Percentiles rank a stretch among this genome's conserved stretches.
Evolutionary conservation across 1,140 invertebrate genomes (phyloP).

Genomic region (Diuraphis noxia): DNA sequence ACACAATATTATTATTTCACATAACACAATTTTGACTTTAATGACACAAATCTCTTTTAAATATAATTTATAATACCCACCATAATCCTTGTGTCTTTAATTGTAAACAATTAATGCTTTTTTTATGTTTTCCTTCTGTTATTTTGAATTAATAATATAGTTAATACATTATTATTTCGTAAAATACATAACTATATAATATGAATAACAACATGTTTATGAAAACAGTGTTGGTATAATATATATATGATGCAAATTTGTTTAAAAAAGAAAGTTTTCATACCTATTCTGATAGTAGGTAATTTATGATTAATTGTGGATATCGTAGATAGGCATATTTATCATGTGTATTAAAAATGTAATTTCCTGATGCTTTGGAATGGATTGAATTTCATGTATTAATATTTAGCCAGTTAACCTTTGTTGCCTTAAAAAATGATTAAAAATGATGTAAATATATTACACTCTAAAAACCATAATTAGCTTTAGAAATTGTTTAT

Average conservation of each 20-base stretch:
- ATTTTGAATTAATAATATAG: not conserved
- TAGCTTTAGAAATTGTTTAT: not conserved
- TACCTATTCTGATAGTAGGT: not conserved
- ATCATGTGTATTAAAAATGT: not conserved
- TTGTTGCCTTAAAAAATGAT: not conserved
- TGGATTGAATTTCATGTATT: not conserved
- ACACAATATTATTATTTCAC: not conserved
- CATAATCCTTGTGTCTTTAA: not conserved
- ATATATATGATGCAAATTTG: not conserved
- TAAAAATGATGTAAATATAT: not conserved
- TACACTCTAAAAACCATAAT: not conserved
- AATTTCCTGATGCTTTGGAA: not conserved
- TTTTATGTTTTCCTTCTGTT: not conserved
- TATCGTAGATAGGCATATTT: not conserved
- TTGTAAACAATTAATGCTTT: not conserved
- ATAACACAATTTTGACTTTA: not conserved
- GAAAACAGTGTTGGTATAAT: not conserved
- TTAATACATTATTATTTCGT: not conserved
- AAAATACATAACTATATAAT: not conserved
- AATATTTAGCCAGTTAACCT: not conserved
- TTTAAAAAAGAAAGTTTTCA: not conserved
- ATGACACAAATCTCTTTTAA: not conserved
- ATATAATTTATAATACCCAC: not conserved
- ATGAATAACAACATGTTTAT: not conserved
- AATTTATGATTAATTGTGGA: not conserved